A percentile compares a stretch with the other conserved stretches of the same genome.
These are phyloP conservation scores for Papilio aristodemus DNA, from an alignment of 1,140 invertebrate species.

Conservation along the genomic window DNA sequence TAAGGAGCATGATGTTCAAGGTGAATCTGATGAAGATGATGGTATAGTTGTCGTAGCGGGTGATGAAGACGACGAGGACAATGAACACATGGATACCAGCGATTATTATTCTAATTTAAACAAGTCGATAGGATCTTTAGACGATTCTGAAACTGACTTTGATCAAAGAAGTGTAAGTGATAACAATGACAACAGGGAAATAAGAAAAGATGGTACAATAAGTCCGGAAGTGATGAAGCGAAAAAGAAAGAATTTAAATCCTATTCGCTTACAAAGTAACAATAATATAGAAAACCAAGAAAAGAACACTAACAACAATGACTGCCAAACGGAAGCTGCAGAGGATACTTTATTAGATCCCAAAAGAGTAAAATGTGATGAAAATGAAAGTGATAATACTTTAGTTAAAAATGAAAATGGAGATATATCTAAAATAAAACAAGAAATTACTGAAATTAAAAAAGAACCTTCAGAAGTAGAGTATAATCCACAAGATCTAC, in stretches of 20 bases:
- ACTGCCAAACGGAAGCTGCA: conserved; percentile 37
- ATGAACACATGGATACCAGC: conserved; percentile 80
- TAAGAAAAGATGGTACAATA: conserved; percentile 65
- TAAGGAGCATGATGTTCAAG: conserved; percentile 77
- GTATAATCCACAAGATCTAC: conserved; percentile 56
- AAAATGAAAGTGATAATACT: conserved; percentile 38
- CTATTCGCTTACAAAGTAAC: conserved; percentile 84
- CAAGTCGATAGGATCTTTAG: conserved; percentile 69
- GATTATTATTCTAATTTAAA: conserved; percentile 73
- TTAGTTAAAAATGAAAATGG: conserved; percentile 37
- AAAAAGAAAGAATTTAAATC: conserved; percentile 95
- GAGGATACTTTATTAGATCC: conserved; percentile 62
- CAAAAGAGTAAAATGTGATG: conserved; percentile 69
- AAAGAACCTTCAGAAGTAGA: conserved; percentile 54
- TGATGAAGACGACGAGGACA: conserved; percentile 85
- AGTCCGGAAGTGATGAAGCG: conserved; percentile 82
- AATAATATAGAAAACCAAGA: conserved; percentile 42
- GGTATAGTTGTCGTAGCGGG: conserved; percentile 84
- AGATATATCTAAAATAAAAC: conserved; percentile 50
- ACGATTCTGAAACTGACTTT: conserved; percentile 84
- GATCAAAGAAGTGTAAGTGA: conserved; percentile 86
- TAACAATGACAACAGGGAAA: conserved; percentile 85
- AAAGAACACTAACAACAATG: conserved; percentile 41
- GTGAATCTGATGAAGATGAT: conserved; percentile 81
- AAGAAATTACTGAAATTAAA: conserved; percentile 56